Percentiles rank a stretch among this genome's conserved stretches.
Conservation (phyloP, 2,797 vertebrate species). For the Leptodactylus fallax region DNA sequence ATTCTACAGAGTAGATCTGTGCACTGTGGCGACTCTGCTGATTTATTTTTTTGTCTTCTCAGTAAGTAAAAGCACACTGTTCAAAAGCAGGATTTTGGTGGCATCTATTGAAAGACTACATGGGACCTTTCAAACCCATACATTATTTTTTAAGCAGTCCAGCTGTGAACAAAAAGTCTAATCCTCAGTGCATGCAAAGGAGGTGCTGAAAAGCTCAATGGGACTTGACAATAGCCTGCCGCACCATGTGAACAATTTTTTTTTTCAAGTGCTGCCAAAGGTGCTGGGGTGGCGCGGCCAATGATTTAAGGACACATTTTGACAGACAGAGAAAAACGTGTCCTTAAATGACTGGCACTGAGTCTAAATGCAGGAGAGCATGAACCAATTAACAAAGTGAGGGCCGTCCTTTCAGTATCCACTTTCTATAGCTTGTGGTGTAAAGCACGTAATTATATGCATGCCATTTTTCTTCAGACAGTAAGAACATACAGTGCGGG, state of each 20-base stretch:
- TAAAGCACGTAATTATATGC: conserved; percentile 45
- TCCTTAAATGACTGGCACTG: conserved; percentile 46
- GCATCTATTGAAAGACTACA: conserved; percentile 55
- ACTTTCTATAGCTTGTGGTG: conserved; percentile 34
- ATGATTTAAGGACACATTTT: conserved; percentile 56
- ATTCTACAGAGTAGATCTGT: conserved; percentile 38
- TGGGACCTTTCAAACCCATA: conserved; percentile 55
- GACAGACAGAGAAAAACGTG: conserved; percentile 49
- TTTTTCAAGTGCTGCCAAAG: conserved; percentile 57
- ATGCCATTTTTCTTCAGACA: conserved; percentile 46
- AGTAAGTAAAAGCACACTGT: conserved; percentile 27
- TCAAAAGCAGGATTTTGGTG: conserved; percentile 44
- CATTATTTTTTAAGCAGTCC: conserved; percentile 55
- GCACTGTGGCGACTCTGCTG: conserved; percentile 16
- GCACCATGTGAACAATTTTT: conserved; percentile 51
- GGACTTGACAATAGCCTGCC: conserved; percentile 54
- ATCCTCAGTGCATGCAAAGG: conserved; percentile 36
- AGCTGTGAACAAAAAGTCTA: conserved; percentile 48
- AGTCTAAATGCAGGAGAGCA: conserved; percentile 37
- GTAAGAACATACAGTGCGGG: conserved; percentile 45
- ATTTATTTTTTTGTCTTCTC: conserved; percentile 28
- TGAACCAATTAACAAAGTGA: conserved; percentile 56
- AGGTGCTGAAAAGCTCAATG: conserved; percentile 48
- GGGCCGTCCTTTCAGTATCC: conserved; percentile 49
- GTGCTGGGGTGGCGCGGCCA: conserved; percentile 46